These are phyloP conservation scores for Gymnorhina tibicen DNA, from an alignment of 2,113 vertebrate genomes.

Conservation along the genomic window DNA sequence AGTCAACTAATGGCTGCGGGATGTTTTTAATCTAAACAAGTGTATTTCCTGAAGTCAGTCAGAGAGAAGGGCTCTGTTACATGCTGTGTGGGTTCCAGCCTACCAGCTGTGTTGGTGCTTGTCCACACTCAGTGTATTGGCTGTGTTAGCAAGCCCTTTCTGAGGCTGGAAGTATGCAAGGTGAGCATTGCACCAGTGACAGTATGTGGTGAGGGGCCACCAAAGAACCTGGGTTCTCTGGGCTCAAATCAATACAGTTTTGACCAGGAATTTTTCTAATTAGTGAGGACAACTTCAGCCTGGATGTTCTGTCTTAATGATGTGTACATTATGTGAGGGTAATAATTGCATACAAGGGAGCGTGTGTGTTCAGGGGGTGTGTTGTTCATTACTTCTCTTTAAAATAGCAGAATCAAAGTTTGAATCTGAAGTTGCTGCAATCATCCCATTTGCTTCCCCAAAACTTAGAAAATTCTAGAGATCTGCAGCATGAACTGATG, in stretches of 20 bases:
- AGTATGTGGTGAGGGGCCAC: neutral
- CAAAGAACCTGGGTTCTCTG: neutral
- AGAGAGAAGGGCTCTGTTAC: neutral
- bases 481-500: neutral
- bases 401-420: neutral
- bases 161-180: neutral
- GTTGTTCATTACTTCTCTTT: neutral
- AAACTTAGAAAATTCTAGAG: neutral
- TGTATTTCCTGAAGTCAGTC: neutral
- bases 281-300: neutral
- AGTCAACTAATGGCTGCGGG: neutral
- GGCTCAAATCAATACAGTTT: neutral
- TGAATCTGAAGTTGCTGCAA: neutral
- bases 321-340: neutral
- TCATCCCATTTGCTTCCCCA: neutral
- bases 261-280: neutral
- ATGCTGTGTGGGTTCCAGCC: neutral
- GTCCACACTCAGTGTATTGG: neutral
- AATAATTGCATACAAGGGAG: neutral
- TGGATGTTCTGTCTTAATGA: neutral
- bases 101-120: neutral
- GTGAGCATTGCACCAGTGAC: neutral
- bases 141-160: neutral
- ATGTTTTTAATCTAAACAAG: neutral
- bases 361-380: rapidly evolving